Conservation (phyloP, 2,888 invertebrate genomes). For the Drosophila diplacantha region DNA sequence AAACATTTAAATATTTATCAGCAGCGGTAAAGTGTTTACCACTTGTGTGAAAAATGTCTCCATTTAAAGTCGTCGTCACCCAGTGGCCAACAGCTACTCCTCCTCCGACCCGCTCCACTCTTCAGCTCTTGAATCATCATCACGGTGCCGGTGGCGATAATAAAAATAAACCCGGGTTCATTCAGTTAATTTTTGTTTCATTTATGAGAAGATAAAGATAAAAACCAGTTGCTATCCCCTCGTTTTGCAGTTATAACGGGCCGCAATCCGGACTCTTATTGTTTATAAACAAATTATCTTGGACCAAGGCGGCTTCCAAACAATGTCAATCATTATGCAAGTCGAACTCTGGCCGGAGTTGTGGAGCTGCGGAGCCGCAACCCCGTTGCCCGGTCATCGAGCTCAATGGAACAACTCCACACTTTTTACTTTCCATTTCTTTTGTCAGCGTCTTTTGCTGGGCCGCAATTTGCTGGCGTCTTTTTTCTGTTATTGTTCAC, state of each 20-base stretch:
- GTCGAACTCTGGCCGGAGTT: conserved; percentile 34
- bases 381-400: conserved; percentile 53
- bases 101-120: neutral
- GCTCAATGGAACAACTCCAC: conserved; percentile 45
- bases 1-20: conserved; percentile 19
- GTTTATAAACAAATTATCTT: conserved; percentile 53
- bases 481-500: conserved; percentile 16
- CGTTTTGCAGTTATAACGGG: conserved; percentile 67
- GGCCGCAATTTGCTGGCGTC: conserved; percentile 18
- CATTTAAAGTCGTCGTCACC: conserved; percentile 1
- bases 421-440: conserved; percentile 61
- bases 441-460: conserved; percentile 50
- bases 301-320: conserved; percentile 24
- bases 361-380: conserved; percentile 10
- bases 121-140: neutral
- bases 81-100: neutral
- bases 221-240: conserved; percentile 52
- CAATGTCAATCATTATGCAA: conserved; percentile 69
- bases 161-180: conserved; percentile 25
- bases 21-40: conserved; percentile 9
- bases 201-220: conserved; percentile 28
- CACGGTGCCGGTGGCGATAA: neutral
- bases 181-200: conserved; percentile 27
- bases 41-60: conserved; percentile 6
- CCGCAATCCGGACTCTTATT: conserved; percentile 48